These are phyloP conservation scores for Zaprionus bogoriensis DNA, from an alignment of 2,888 invertebrate species.

Conservation along the genomic window DNA sequence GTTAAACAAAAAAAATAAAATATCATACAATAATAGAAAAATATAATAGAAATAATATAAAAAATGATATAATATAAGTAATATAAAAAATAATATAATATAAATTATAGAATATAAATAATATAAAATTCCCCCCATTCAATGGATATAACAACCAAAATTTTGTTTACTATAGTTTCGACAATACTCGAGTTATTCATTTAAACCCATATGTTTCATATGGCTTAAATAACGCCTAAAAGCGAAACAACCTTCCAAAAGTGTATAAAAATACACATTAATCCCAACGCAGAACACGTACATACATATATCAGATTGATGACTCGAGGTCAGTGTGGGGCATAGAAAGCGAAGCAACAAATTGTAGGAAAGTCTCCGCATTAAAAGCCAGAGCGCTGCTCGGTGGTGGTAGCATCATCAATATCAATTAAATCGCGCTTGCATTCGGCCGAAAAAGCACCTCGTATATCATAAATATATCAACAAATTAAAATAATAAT, in stretches of 20 bases:
- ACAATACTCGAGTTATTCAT: too few relatives aligned
- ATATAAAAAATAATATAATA: too few relatives aligned
- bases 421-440: constrained; percentile 66
- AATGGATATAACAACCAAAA: too few relatives aligned
- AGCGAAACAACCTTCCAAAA: not conserved
- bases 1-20: too few relatives aligned
- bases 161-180: too few relatives aligned
- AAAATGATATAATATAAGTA: not conserved
- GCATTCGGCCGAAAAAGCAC: constrained; percentile 35
- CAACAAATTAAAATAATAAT: constrained; percentile 13
- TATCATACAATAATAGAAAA: too few relatives aligned
- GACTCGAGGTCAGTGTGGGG: constrained; percentile 1
- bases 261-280: not conserved
- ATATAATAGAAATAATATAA: not conserved
- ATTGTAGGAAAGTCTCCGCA: constrained; percentile 9
- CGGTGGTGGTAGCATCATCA: constrained; percentile 48
- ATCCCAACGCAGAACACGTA: not conserved
- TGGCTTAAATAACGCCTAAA: not conserved
- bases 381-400: constrained; percentile 19
- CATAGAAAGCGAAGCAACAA: not conserved
- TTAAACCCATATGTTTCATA: too few relatives aligned
- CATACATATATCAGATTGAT: constrained; percentile 19
- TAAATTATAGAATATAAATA: too few relatives aligned
- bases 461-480: constrained; percentile 25
- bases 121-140: too few relatives aligned